Evolutionary conservation across 2,113 vertebrate species (phyloP), one percentile per base, ranked within the genome.

Genomic region (Orientallactaga bullata): DNA sequence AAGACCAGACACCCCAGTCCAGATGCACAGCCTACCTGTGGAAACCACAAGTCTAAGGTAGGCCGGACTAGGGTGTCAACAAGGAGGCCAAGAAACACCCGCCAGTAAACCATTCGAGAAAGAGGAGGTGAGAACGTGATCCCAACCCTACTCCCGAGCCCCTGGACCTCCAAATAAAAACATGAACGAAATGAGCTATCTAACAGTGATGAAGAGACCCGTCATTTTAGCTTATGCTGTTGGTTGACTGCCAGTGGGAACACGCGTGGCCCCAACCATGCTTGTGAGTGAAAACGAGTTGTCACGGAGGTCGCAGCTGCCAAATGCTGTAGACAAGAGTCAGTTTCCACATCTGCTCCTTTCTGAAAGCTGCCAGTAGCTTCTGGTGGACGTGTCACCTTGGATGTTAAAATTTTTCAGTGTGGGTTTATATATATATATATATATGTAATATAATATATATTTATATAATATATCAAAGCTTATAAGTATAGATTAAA

Each of bases 391-490:
- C 26, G 88, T 42, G 86, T 98, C 92, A 95, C 96, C 97, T 97
- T 97, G 96, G 97, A 95, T 97, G 97, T 97, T 94, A 81, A 94
- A 96, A 98, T 98, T 97, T 98, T 98, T 98, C 98, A 98, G 98
- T 98, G 98, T 98, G 98, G 93, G 96, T 96, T 98, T 98, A 89
- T 98, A 92, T 92, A 95, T 94, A 85, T 97, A 77, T 96, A 94
- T 96, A 96, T 96, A 94, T 97, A 86, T 97, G 98, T 98, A 97
- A 97, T 96, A 95, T 97, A 97, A 96, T 97, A 98, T 98, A 97
- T 98, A 97, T 97, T 98, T 97, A 98, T 98, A 98, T 98, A 98
- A 98, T 98, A 98, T 98, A 98, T 98, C 98, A 98, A 98, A 98
- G 98, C 98, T 98, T 98, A 98, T 89, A 98, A 97, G 98, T 98